Conservation (phyloP, 2,113 vertebrate genomes). For the Poecilia latipinna region DNA sequence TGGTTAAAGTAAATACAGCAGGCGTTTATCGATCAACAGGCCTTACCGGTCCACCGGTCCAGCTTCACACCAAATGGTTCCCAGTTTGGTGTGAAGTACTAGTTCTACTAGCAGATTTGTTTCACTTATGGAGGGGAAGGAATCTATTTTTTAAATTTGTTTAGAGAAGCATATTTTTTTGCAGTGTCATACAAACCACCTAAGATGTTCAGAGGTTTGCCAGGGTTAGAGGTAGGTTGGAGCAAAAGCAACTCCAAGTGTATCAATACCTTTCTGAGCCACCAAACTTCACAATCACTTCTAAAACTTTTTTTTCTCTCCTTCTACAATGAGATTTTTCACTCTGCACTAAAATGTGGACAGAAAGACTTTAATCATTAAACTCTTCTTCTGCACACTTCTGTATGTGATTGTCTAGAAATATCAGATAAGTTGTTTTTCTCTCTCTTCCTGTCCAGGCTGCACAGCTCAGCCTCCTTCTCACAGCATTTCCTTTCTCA, state of each 20-base stretch:
- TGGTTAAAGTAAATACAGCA: not conserved
- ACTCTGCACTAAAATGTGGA: not conserved
- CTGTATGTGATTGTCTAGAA: not conserved
- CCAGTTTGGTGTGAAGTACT: too few species aligned
- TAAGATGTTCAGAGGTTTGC: too few species aligned
- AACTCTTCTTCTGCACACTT: too few species aligned
- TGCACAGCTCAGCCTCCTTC: conserved; percentile 15
- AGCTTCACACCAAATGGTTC: too few species aligned
- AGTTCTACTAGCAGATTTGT: too few species aligned
- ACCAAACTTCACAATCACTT: not conserved
- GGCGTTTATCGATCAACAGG: not conserved
- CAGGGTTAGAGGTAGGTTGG: too few species aligned
- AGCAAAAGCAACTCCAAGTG: too few species aligned
- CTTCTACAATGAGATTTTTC: not conserved
- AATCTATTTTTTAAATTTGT: too few species aligned
- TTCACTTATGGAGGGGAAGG: too few species aligned
- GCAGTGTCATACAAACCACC: too few species aligned
- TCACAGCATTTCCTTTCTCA: conserved; percentile 16
- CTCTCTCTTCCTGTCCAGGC: conserved; percentile 15
- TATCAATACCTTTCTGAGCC: not conserved
- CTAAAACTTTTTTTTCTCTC: not conserved
- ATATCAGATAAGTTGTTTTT: not conserved
- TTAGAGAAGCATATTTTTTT: too few species aligned
- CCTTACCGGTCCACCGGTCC: too few species aligned
- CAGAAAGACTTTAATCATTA: not conserved